Conservation (phyloP, 1,140 invertebrate genomes). For the Cheumatopsyche charites region DNA sequence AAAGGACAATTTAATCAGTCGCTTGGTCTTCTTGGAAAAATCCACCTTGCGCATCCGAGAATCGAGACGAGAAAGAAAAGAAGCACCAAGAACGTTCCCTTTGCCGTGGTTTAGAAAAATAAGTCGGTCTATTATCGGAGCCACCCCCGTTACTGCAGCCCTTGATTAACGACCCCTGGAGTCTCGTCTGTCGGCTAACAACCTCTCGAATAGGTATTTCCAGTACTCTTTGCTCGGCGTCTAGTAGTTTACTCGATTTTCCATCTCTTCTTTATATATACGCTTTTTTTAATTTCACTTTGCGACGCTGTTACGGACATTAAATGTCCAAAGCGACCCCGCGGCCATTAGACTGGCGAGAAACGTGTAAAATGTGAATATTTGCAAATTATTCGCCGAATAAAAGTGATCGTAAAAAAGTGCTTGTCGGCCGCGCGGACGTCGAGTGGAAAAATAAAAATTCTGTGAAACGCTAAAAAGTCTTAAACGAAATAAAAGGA, state of each 20-base stretch:
- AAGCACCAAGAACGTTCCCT: slow-evolving; percentile 23
- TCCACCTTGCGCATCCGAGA: background rate
- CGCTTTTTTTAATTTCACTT: slow-evolving; percentile 7
- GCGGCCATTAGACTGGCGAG: background rate
- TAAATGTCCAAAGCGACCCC: background rate
- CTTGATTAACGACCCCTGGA: slow-evolving; percentile 44
- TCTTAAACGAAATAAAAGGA: slow-evolving; percentile 10
- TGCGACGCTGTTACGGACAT: background rate
- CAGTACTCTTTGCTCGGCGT: background rate
- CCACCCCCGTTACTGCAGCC: slow-evolving; percentile 27
- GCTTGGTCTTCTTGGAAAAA: slow-evolving; percentile 19
- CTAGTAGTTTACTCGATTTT: too few species aligned
- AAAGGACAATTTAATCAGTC: slow-evolving; percentile 43
- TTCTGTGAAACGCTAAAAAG: background rate
- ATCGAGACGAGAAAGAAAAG: too few species aligned
- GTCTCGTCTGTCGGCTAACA: slow-evolving; percentile 38
- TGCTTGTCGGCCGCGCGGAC: slow-evolving; percentile 1
- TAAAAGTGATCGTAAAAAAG: slow-evolving; percentile 21
- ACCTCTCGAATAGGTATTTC: slow-evolving; percentile 18
- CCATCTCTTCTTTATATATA: background rate
- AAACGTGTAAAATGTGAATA: slow-evolving; percentile 15
- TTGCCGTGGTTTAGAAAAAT: slow-evolving; percentile 42
- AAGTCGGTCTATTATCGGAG: slow-evolving; percentile 47
- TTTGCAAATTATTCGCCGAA: slow-evolving; percentile 14
- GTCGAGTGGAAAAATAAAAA: slow-evolving; percentile 2